These are phyloP conservation scores for Leucophenga varia DNA, from an alignment of 1,140 invertebrate genomes.

Conservation along the genomic window DNA sequence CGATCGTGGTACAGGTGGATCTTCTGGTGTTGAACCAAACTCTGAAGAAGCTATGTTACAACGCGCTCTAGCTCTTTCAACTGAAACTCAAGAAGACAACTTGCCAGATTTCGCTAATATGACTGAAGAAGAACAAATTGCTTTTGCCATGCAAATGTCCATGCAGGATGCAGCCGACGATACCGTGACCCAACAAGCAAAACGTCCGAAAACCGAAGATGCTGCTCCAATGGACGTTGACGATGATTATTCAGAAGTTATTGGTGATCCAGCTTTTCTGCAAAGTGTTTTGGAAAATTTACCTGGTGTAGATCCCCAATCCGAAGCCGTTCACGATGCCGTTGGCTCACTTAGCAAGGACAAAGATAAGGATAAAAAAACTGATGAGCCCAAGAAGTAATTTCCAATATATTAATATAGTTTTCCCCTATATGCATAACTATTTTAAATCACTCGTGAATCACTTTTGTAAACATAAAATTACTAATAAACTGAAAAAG, in stretches of 20 bases:
- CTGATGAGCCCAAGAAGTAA: conserved; percentile 41
- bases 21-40: conserved; percentile 61
- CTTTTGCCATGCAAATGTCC: conserved; percentile 98
- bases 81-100: conserved; percentile 62
- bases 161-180: conserved; percentile 78
- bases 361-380: conserved; percentile 53
- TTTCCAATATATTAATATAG: not conserved
- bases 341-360: conserved; percentile 79
- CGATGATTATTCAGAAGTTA: conserved; percentile 89
- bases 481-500: no score
- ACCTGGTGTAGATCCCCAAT: conserved; percentile 92
- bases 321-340: conserved; percentile 85
- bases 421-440: no score
- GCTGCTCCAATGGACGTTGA: conserved; percentile 75
- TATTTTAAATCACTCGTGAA: no score
- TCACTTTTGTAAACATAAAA: no score
- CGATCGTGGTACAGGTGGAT: conserved; percentile 17
- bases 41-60: conserved; percentile 84
- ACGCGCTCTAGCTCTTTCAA: conserved; percentile 87
- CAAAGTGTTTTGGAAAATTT: conserved; percentile 92
- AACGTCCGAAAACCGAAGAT: conserved; percentile 63
- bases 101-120: conserved; percentile 80
- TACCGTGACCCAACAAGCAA: conserved; percentile 53
- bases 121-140: conserved; percentile 98
- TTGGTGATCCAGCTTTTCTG: conserved; percentile 91